Conservation (phyloP, 2,888 invertebrate species). For the Aplocera efformata region DNA sequence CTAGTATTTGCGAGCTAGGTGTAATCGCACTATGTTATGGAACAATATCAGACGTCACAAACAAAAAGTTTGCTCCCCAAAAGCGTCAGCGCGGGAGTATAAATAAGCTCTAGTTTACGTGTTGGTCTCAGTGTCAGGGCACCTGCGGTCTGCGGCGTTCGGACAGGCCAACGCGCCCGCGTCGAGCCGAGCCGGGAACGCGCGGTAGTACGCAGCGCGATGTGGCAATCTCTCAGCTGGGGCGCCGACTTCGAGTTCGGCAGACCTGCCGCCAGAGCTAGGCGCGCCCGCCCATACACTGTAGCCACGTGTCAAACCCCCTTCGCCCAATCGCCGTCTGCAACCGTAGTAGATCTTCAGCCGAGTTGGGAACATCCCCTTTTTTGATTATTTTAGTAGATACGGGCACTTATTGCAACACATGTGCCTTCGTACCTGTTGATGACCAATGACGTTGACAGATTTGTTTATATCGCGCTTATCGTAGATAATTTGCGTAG, state of each 20-base stretch:
- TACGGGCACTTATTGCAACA: no score
- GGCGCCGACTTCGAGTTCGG: conserved; percentile 91
- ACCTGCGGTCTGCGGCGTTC: conserved; percentile 65
- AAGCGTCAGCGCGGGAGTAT: background rate
- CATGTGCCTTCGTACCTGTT: no score
- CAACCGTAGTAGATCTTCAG: conserved; percentile 26
- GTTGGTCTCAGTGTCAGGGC: conserved; percentile 23
- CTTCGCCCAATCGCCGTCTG: conserved; percentile 71
- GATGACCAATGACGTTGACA: no score
- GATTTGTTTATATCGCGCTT: no score
- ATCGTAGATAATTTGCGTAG: no score
- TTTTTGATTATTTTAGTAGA: no score
- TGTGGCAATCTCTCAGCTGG: conserved; percentile 89
- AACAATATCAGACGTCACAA: no score
- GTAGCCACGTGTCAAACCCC: conserved; percentile 67
- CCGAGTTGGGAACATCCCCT: no score
- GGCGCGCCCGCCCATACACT: conserved; percentile 52
- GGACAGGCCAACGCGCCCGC: conserved; percentile 69
- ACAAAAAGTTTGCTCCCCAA: background rate
- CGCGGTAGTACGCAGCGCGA: conserved; percentile 86
- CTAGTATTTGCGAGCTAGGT: no score
- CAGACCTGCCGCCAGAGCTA: conserved; percentile 30
- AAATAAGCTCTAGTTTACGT: conserved; percentile 8
- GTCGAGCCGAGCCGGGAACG: conserved; percentile 94
- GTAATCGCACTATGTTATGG: no score